Base-by-base conservation (phyloP, 1,140 invertebrate species). In the Tenebrio molitor region DNA sequence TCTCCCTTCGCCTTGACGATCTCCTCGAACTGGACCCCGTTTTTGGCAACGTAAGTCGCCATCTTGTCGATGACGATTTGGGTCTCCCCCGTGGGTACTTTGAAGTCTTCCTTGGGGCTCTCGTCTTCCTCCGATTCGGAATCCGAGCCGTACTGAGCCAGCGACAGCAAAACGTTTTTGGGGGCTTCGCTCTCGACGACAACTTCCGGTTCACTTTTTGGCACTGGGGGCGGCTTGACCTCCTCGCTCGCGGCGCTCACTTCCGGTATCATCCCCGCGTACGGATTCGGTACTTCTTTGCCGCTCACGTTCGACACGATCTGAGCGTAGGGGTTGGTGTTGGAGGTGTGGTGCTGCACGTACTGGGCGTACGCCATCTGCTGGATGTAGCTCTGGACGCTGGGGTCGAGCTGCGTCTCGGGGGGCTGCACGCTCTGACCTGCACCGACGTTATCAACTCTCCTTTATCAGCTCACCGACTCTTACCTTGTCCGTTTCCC, bases 61-160 rank as follows among this genome's bases (percentile, higher is more conserved):
- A 98, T 97, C 85, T 97, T 97, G 82, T 98, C 95, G 53, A 99
- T 95, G 4, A 98, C 93, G 36, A 93, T 88, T 80, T 94, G 91
- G 3, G 95, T 84, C 67, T 95, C 94, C 6, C 91, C 89, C 0
- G 94, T 91, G 12, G 94, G 93, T 4, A 89, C 84, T 14, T 87
- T 84, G 21, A 90, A 87, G 0, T 75, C 75, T 17, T 71, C 62
- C 6, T 67, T 44, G 8, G 68, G 68, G 2, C 77, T 71, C 16
- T 81, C 81, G 15, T 84, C 83, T 0, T 82, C 84, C 4, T 87
- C 86, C 44, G 78, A 84, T 0, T 83, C 84, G 0, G 77, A 80
- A 70, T 87, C 86, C 25, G 81, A 85, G 72, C 87, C 87, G 66
- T 90, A 90, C 29, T 77, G 76, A 86, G 87, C 88, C 33, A 90